Percentiles rank a stretch among this genome's conserved stretches.
Conservation (phyloP, 2,113 vertebrate species). For the Ceyx cyanopectus region DNA sequence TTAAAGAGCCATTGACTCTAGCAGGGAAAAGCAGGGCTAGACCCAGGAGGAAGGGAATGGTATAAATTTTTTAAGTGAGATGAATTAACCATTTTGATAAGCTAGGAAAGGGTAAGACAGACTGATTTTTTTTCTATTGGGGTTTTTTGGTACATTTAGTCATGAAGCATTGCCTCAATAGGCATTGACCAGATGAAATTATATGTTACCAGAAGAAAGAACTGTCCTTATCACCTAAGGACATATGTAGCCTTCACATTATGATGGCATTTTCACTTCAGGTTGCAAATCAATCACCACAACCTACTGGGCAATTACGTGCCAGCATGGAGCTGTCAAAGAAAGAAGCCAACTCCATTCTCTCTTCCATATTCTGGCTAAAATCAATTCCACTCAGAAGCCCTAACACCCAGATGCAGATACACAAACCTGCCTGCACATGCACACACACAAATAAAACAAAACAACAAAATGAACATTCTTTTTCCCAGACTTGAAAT, state of each 20-base stretch:
- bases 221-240: neutral
- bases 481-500: neutral
- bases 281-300: neutral
- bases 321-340: neutral
- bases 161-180: neutral
- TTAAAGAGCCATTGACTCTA: constrained; percentile 21
- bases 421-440: neutral
- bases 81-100: neutral
- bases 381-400: constrained; percentile 16
- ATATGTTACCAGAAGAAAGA: neutral
- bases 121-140: too few species aligned
- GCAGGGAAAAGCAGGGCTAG: neutral
- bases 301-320: neutral
- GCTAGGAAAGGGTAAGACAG: neutral
- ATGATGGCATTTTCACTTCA: neutral
- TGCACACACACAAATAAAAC: neutral
- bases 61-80: neutral
- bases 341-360: neutral
- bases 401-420: neutral
- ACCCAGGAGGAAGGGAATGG: neutral
- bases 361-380: neutral
- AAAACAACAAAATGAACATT: neutral
- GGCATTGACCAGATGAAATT: neutral
- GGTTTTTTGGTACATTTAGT: neutral
- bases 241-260: neutral